A percentile compares a stretch with the other conserved stretches of the same genome.
These are phyloP conservation scores for Chaetodon auriga DNA, from an alignment of 2,113 vertebrate species.

Conservation along the genomic window DNA sequence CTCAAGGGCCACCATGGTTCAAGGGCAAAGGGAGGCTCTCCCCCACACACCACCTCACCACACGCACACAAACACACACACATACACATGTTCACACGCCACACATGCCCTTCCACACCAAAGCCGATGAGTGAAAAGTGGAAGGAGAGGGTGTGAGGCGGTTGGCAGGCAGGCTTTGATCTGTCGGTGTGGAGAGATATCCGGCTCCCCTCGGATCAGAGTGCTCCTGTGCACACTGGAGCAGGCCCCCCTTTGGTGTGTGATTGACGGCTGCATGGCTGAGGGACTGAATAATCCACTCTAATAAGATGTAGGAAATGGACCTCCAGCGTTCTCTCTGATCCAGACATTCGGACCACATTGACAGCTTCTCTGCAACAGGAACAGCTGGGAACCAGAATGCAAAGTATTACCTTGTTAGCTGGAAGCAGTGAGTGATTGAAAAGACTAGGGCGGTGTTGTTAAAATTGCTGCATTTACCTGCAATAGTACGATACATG, in stretches of 20 bases:
- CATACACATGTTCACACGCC: constrained; percentile 53
- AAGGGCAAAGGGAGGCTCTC: constrained; percentile 69
- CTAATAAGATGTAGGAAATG: constrained; percentile 84
- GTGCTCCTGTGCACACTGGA: constrained; percentile 71
- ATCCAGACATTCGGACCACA: constrained; percentile 71
- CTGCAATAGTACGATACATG: neutral
- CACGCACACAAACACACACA: constrained; percentile 51
- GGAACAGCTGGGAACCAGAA: constrained; percentile 70
- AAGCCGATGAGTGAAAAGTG: constrained; percentile 78
- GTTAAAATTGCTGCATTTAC: neutral
- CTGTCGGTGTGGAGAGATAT: constrained; percentile 82
- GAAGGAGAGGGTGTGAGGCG: constrained; percentile 80
- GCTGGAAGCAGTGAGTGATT: constrained; percentile 36
- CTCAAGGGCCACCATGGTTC: constrained; percentile 81
- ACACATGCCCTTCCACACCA: constrained; percentile 56
- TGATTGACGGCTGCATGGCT: constrained; percentile 83
- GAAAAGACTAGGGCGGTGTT: neutral
- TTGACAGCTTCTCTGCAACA: constrained; percentile 67
- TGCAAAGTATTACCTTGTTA: constrained; percentile 60
- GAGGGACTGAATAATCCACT: constrained; percentile 82
- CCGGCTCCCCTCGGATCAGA: constrained; percentile 78
- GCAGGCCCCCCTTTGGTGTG: constrained; percentile 76
- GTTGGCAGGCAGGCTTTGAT: constrained; percentile 82
- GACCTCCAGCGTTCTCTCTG: constrained; percentile 79
- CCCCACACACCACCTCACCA: constrained; percentile 58